Conservation (phyloP, 2,888 invertebrate species). For the Synanthedon vespiformis region DNA sequence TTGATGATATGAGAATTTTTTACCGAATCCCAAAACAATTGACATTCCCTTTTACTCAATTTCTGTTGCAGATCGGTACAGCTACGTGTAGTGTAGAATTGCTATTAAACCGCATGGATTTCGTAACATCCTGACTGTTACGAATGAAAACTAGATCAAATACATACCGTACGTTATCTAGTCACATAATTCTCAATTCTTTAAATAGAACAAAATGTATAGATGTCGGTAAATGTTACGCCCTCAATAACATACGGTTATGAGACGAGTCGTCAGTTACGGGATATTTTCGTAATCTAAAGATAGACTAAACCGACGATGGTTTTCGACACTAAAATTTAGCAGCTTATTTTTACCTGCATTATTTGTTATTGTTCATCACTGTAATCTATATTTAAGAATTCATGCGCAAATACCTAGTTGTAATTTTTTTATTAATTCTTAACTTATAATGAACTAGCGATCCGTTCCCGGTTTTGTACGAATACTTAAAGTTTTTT, state of each 20-base stretch:
- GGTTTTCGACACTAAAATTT: neutral
- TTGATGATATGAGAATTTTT: too few relatives aligned
- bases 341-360: neutral
- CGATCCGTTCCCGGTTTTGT: too few relatives aligned
- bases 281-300: neutral
- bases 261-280: neutral
- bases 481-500: too few relatives aligned
- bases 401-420: too few relatives aligned
- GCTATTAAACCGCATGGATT: too few relatives aligned
- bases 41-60: too few relatives aligned
- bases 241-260: neutral
- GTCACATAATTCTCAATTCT: neutral
- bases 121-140: too few relatives aligned
- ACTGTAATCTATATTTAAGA: neutral
- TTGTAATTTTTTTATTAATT: too few relatives aligned
- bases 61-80: too few relatives aligned
- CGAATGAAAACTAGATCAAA: neutral
- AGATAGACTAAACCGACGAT: neutral
- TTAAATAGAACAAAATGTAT: neutral
- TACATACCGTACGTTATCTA: neutral
- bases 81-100: too few relatives aligned
- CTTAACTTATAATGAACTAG: too few relatives aligned
- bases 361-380: neutral
- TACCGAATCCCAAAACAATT: too few relatives aligned
- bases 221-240: neutral